A percentile compares a stretch with the other conserved stretches of the same genome.
Evolutionary conservation across 2,797 vertebrate species (phyloP).

Genomic region (Tapirus indicus): DNA sequence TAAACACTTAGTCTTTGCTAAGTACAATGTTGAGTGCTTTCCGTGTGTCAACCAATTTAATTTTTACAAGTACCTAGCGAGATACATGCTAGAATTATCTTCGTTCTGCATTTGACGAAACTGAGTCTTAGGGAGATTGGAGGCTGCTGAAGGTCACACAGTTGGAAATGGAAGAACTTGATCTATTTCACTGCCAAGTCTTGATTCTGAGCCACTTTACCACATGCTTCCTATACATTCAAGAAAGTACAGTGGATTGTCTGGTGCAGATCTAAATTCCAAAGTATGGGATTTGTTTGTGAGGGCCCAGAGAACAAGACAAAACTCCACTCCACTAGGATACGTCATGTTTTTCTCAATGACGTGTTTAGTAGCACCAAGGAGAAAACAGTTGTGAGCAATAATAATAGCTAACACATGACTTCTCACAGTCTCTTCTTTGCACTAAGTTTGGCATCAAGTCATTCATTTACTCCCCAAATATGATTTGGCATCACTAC

Average conservation of each 20-base stretch:
- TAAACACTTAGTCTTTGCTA: not conserved
- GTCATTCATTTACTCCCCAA: constrained; percentile 48
- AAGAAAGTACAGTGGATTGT: not conserved
- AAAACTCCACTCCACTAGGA: not conserved
- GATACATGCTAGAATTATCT: not conserved
- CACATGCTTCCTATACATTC: not conserved
- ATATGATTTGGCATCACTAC: constrained; percentile 15
- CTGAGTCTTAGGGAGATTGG: not conserved
- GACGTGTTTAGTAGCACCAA: constrained; percentile 3
- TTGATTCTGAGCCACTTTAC: not conserved
- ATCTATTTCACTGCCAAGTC: not conserved
- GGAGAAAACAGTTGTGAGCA: constrained; percentile 55
- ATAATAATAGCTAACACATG: not conserved
- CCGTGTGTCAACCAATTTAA: not conserved
- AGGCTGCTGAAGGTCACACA: not conserved
- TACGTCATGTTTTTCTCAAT: not conserved
- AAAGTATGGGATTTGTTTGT: not conserved
- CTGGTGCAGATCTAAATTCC: not conserved
- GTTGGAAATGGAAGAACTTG: not conserved
- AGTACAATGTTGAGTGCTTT: not conserved
- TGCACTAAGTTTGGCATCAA: not conserved
- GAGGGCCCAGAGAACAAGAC: not conserved
- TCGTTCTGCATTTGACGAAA: not conserved
- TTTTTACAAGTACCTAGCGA: not conserved
- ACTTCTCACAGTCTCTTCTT: not conserved